Base-by-base conservation (phyloP, 2,113 vertebrate species). In the Proteles cristata region DNA sequence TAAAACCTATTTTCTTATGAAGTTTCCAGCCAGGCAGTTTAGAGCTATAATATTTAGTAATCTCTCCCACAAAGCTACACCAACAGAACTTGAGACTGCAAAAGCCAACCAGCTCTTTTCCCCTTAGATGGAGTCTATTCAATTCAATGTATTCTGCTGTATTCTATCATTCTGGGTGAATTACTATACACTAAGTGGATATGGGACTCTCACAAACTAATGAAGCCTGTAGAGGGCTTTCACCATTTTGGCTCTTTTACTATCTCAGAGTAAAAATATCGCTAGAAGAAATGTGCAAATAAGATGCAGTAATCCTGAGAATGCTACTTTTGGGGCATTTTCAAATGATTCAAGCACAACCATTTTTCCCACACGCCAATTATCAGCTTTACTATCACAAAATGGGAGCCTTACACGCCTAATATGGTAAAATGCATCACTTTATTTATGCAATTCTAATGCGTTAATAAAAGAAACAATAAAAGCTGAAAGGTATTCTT, bases 301-400 rank as follows among this genome's bases (percentile, higher is more conserved):
- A 97, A 96, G 43, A 93, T 61, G 48, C 2, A 88, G 28, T 58
- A 97, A 94, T 77, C 88, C n/a, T 84, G 35, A 90, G 90, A 58
- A 83, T 66, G 74, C 48, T 45, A 90, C 17, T 90, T 83, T 11
- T 2, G n/a, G 33, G 48, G 50, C 63, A 94, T 82, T 93, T 88
- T 79, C n/a, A 77, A 97, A 77, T 4, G 3, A 77, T 69, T 95
- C 45, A 90, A 95, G n/a, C 26, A 61, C 10, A 71, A 77, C 23
- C 21, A 43, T 73, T 77, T 94, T 93, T 53, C 58, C 68, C 33
- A 80, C 43, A 31, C 31, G 39, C 69, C 39, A 92, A 69, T 86
- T 87, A 93, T 79, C 80, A 88, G 63, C n/a, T 97, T 91, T 90
- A 77, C 21, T 39, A 69, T 85, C 63, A 90, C 11, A 65, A 96